These are phyloP conservation scores for Champsocephalus gunnari DNA, from an alignment of 2,797 vertebrate species.

Conservation along the genomic window DNA sequence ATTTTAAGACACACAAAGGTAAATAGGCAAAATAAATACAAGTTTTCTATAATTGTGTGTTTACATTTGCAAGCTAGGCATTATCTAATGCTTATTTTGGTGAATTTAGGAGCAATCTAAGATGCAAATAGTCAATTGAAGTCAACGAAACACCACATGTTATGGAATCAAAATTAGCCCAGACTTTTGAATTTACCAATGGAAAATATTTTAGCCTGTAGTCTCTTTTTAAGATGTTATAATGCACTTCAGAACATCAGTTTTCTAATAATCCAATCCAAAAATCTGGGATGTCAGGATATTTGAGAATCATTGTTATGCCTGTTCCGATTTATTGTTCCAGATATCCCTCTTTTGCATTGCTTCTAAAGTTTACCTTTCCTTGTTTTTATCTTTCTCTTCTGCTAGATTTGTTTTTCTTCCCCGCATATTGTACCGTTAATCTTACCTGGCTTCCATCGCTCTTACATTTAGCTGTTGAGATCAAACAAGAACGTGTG, in stretches of 20 bases:
- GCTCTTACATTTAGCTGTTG: conserved; percentile 40
- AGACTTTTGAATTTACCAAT: too few relatives aligned
- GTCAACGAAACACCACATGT: too few relatives aligned
- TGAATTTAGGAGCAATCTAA: too few relatives aligned
- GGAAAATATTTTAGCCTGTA: too few relatives aligned
- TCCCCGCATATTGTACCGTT: conserved; percentile 20
- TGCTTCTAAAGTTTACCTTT: conserved; percentile 13
- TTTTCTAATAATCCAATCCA: background rate
- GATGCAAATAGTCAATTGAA: too few relatives aligned
- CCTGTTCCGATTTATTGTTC: conserved; percentile 18
- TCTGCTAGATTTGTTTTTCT: conserved; percentile 5
- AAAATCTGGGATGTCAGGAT: background rate
- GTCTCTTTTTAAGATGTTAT: background rate
- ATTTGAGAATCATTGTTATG: conserved; percentile 15
- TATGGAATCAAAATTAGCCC: too few relatives aligned
- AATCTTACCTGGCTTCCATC: conserved; percentile 37
- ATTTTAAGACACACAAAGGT: too few relatives aligned
- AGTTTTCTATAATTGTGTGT: too few relatives aligned
- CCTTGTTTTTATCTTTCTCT: conserved; percentile 2
- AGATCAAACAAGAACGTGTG: conserved; percentile 40
- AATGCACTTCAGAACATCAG: background rate
- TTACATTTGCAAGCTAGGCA: too few relatives aligned
- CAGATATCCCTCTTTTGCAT: background rate
- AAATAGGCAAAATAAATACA: too few relatives aligned
- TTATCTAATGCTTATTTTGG: too few relatives aligned